Percentiles rank a stretch among this genome's conserved stretches.
Evolutionary conservation across 2,797 vertebrate genomes (phyloP).

Genomic region (Craterocephalus amniculus): DNA sequence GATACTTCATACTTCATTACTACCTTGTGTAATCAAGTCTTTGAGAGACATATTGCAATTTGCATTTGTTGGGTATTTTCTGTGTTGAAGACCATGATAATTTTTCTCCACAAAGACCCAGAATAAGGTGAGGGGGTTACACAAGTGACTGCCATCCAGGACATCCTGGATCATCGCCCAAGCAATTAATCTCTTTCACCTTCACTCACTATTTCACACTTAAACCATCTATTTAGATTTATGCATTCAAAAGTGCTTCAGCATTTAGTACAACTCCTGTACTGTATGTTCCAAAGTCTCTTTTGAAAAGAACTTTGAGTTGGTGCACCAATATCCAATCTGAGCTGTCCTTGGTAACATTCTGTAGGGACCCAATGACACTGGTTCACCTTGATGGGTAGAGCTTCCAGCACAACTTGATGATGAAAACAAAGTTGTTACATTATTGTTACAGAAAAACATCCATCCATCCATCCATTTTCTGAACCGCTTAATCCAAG

Average conservation of each 20-base stretch:
- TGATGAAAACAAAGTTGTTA: too few relatives aligned
- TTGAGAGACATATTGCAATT: neutral
- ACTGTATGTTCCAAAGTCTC: neutral
- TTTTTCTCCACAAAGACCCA: too few relatives aligned
- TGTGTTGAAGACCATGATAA: too few relatives aligned
- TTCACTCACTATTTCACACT: neutral
- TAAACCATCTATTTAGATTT: neutral
- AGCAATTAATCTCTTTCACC: neutral
- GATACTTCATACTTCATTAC: neutral
- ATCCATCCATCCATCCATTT: too few relatives aligned
- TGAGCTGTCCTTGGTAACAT: neutral
- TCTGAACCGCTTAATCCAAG: too few relatives aligned
- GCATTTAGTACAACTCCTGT: neutral
- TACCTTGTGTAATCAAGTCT: neutral
- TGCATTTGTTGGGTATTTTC: neutral
- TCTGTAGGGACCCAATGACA: neutral
- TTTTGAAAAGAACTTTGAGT: neutral
- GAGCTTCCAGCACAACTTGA: too few relatives aligned
- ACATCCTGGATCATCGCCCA: too few relatives aligned
- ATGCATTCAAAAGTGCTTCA: neutral
- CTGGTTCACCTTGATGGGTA: neutral
- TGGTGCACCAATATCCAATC: neutral
- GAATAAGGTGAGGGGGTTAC: too few relatives aligned
- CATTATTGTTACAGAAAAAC: too few relatives aligned
- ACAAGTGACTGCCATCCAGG: too few relatives aligned